These are phyloP conservation scores for Didymodactylos carnosus DNA, from an alignment of 2,888 invertebrate genomes.

Conservation along the genomic window DNA sequence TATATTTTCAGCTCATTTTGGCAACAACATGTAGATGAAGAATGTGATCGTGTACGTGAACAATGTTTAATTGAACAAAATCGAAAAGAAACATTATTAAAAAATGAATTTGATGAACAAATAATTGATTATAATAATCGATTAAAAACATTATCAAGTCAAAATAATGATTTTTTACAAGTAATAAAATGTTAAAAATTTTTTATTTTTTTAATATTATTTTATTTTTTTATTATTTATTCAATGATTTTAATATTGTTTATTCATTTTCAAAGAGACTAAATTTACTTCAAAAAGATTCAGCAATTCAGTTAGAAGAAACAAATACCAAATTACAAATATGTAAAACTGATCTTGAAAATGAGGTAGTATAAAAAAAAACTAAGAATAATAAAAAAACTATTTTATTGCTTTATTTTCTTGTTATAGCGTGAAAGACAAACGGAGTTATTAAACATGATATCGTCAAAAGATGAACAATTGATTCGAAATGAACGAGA, in stretches of 20 bases:
- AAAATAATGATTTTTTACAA: background rate
- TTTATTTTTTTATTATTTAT: background rate
- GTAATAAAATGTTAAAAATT: background rate
- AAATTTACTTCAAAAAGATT: background rate
- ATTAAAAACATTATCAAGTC: background rate
- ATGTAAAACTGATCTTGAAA: conserved; percentile 19
- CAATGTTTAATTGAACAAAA: background rate
- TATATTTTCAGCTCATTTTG: background rate
- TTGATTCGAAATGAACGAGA: background rate
- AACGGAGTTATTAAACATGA: background rate
- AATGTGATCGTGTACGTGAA: background rate
- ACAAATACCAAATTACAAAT: conserved; percentile 21
- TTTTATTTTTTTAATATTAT: background rate
- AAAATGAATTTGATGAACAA: background rate
- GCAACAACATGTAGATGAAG: background rate
- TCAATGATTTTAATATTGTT: background rate
- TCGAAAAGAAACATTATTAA: background rate
- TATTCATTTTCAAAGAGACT: background rate
- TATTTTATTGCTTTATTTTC: background rate
- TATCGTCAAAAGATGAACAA: background rate
- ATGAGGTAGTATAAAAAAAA: conserved; percentile 17
- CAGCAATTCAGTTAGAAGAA: background rate
- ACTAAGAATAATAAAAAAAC: conserved; percentile 16
- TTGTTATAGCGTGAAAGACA: background rate
- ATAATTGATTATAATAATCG: background rate